Evolutionary conservation across 2,888 invertebrate genomes (phyloP).

Genomic region (Plebejus argus): DNA sequence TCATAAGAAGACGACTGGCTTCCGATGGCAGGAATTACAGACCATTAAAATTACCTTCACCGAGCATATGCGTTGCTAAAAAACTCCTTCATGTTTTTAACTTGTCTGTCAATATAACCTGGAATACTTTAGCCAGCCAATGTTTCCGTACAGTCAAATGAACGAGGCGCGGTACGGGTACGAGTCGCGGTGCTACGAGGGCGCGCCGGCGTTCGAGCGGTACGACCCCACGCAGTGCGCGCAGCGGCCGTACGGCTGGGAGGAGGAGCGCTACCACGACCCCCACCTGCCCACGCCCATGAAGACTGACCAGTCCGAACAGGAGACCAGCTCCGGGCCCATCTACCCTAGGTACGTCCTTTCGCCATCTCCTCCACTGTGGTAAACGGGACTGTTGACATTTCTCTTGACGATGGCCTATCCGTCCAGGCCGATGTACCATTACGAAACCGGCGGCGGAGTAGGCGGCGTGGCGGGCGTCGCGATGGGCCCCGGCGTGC

Average conservation of each 20-base stretch:
- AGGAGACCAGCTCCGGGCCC: conserved; percentile 85
- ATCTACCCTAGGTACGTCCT: conserved; percentile 85
- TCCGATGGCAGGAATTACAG: too few relatives aligned
- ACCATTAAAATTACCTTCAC: not conserved
- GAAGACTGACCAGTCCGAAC: conserved; percentile 86
- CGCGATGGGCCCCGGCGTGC: conserved; percentile 85
- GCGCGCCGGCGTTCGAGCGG: conserved; percentile 76
- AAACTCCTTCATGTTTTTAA: not conserved
- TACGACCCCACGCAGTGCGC: conserved; percentile 77
- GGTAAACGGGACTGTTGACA: conserved; percentile 67
- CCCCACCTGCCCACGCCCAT: conserved; percentile 80
- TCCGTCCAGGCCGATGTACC: conserved; percentile 88
- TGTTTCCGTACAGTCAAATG: conserved; percentile 71
- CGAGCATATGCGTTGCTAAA: not conserved
- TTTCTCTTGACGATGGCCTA: conserved; percentile 44
- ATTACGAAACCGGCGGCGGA: conserved; percentile 84
- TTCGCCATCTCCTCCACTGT: conserved; percentile 55
- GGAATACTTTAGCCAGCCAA: not conserved
- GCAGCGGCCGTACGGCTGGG: conserved; percentile 77
- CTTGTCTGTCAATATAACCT: not conserved
- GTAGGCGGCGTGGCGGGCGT: conserved; percentile 82
- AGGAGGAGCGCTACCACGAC: conserved; percentile 82
- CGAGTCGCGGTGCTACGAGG: conserved; percentile 77
- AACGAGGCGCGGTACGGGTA: conserved; percentile 81
- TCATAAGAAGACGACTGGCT: too few relatives aligned